These are phyloP conservation scores for Galago senegalensis DNA, from an alignment of 2,797 vertebrate genomes.

Conservation along the genomic window DNA sequence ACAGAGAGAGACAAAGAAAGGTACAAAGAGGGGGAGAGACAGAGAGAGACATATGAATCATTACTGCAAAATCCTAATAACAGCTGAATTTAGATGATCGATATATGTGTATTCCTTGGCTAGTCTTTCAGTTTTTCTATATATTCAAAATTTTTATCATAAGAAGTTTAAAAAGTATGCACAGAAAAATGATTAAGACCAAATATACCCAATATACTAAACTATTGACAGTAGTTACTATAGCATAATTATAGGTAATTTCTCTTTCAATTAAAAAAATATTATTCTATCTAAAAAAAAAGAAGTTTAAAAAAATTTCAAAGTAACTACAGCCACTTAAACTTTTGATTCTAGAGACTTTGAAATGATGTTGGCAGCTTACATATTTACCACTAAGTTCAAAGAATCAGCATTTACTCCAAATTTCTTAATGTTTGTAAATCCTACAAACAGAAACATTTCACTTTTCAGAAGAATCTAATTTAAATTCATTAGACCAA, in stretches of 20 bases:
- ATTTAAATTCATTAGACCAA: conserved; percentile 6
- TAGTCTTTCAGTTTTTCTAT: background rate
- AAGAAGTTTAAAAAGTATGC: background rate
- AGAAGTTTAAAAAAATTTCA: conserved; percentile 28
- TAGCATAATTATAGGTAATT: conserved; percentile 10
- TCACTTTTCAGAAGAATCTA: conserved; percentile 56
- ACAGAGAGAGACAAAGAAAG: background rate
- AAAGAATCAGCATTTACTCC: conserved; percentile 43
- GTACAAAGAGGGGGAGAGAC: background rate
- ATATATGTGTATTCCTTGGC: background rate
- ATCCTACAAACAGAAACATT: conserved; percentile 11
- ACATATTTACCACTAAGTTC: conserved; percentile 61
- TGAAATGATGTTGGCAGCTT: conserved; percentile 53
- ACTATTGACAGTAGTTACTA: conserved; percentile 22
- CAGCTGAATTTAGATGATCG: background rate
- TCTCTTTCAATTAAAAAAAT: conserved; percentile 11
- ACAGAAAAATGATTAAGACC: background rate
- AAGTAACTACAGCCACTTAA: conserved; percentile 54
- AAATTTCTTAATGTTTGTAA: conserved; percentile 51
- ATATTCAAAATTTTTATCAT: conserved; percentile 23
- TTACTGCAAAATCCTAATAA: background rate
- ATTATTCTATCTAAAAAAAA: background rate
- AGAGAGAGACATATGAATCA: background rate
- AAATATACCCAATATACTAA: background rate
- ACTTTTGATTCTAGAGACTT: conserved; percentile 36